These are phyloP conservation scores for Monopterus albus DNA, from an alignment of 2,113 vertebrate genomes.

Conservation along the genomic window DNA sequence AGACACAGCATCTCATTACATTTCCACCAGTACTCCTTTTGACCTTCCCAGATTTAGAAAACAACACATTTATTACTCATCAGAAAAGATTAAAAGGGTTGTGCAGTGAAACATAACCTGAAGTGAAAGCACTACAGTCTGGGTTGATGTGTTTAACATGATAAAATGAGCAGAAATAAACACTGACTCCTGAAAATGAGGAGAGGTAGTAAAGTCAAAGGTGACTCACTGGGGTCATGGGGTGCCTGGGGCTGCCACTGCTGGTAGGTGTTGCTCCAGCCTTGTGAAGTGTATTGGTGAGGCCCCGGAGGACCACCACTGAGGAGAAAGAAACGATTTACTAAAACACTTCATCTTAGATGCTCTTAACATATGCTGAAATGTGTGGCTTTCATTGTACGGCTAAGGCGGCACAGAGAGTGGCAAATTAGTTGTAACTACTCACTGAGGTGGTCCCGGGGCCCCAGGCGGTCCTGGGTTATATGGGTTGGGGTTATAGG, in stretches of 20 bases:
- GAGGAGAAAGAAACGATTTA: not conserved
- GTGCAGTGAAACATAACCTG: slow-evolving; percentile 12
- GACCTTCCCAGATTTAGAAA: slow-evolving; percentile 28
- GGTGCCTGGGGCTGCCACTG: slow-evolving; percentile 88
- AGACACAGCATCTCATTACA: slow-evolving; percentile 51
- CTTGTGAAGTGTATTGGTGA: slow-evolving; percentile 87
- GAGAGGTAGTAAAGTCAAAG: not conserved
- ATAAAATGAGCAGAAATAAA: not conserved
- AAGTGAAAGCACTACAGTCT: not conserved
- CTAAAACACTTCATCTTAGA: not conserved
- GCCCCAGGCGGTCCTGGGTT: slow-evolving; percentile 85
- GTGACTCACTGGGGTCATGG: slow-evolving; percentile 87
- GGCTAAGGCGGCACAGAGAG: not conserved
- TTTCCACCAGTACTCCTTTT: slow-evolving; percentile 52
- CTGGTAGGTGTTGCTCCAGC: slow-evolving; percentile 88
- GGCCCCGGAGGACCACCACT: slow-evolving; percentile 85
- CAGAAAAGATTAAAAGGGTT: slow-evolving; percentile 18
- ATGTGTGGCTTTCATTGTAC: not conserved
- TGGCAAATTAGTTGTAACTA: slow-evolving; percentile 14
- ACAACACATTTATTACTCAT: slow-evolving; percentile 15
- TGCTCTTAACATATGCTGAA: not conserved
- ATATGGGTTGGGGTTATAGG: slow-evolving; percentile 89
- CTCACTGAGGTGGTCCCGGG: slow-evolving; percentile 86
- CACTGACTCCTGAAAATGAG: not conserved
- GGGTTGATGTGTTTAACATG: not conserved